Percentiles rank a stretch among this genome's conserved stretches.
phyloP scores from a whole-genome alignment of 2,888 invertebrate genomes.

The Erpobdella octoculata region DNA sequence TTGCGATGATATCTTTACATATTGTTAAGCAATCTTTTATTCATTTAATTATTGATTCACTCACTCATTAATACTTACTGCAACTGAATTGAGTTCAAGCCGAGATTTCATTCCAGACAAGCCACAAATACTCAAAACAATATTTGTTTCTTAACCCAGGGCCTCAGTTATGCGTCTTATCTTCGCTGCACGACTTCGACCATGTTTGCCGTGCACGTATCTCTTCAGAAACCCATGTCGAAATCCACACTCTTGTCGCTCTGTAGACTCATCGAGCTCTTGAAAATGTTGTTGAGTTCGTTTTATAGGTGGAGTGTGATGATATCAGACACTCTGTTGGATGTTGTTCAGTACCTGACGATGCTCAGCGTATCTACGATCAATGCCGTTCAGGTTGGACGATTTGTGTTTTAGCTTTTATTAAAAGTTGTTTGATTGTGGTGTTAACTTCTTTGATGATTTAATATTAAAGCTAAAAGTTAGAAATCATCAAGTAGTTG shows the following conservation, averaged over 20 bases:
- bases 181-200: conserved; percentile 60
- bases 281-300: conserved; percentile 58
- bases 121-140: background rate
- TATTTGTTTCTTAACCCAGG: conserved; percentile 52
- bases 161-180: conserved; percentile 64
- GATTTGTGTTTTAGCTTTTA: background rate
- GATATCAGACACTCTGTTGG: background rate
- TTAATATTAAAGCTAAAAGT: background rate
- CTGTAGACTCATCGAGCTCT: conserved; percentile 71
- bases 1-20: too few species aligned
- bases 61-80: background rate
- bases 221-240: conserved; percentile 68
- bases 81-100: background rate
- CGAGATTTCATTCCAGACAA: background rate
- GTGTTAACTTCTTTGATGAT: background rate
- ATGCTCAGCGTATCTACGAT: background rate
- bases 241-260: conserved; percentile 67
- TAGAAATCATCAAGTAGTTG: too few species aligned
- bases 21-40: too few species aligned
- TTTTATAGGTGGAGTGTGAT: background rate
- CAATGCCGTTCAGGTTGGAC: background rate
- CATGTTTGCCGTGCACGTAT: conserved; percentile 64
- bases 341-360: background rate
- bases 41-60: background rate
- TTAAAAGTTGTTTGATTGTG: background rate